phyloP scores from a whole-genome alignment of 1,140 invertebrate species.

The Rhopalosiphum maidis region DNA sequence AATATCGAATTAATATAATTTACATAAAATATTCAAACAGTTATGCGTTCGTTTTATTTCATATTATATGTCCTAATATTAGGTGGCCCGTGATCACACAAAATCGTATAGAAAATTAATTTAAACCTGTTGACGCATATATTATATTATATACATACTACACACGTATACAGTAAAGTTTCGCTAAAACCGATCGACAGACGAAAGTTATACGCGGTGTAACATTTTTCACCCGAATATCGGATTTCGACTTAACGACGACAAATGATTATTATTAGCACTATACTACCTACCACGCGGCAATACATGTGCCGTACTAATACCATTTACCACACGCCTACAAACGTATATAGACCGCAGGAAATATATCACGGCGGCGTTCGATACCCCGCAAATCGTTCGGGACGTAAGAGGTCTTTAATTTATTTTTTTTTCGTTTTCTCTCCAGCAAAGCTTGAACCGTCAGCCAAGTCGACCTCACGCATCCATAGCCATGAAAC shows the following conservation, averaged over 20 bases:
- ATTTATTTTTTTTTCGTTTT: not conserved
- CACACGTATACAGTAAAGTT: not conserved
- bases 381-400: not conserved
- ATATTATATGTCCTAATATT: not conserved
- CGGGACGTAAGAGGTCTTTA: conserved; percentile 23
- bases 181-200: not conserved
- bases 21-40: not conserved
- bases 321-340: not conserved
- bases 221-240: not conserved
- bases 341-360: not conserved
- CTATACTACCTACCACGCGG: not conserved
- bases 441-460: not conserved
- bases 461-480: not conserved
- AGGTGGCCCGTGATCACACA: not conserved
- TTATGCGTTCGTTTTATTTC: not conserved
- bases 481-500: not conserved
- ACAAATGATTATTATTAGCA: not conserved
- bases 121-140: not conserved
- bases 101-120: not conserved
- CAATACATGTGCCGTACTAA: not conserved
- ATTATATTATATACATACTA: no score
- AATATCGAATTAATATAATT: not conserved
- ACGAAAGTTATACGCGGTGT: not conserved
- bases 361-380: conserved; percentile 20
- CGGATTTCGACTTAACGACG: not conserved